Base-by-base conservation (phyloP, 2,797 vertebrate genomes). In the Loriculus beryllinus region DNA sequence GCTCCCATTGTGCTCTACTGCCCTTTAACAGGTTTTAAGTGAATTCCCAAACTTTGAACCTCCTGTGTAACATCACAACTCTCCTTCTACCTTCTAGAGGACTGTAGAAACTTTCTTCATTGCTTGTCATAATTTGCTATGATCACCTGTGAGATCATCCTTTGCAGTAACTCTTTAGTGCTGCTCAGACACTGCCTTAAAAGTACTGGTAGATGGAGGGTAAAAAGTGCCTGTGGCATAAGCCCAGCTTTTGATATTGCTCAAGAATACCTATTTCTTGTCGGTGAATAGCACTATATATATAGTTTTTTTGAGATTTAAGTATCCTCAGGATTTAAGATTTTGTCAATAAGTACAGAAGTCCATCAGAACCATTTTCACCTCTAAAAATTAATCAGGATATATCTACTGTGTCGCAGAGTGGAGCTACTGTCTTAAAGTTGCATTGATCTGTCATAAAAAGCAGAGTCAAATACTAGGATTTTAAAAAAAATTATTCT, bases 61-160 rank as follows among this genome's bases (percentile, higher is more conserved):
- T 82, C 20, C 26, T 7, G 6, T 42, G 11, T n/a, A 74, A 49
- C 14, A 31, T 19, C 14, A 17, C 29, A 59, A 22, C 26, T 48
- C 23, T 49, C 25, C 70, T 37, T 22, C 70, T 37, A 39, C 19
- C 49, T 62, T 63, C 7, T 20, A 45, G 31, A 79, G 23, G 47
- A 25, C 15, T 56, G 9, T 29, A 40, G n/a, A 47, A 79, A 37
- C 7, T 74, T 69, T 18, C 7, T 69, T 70, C 7, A 1, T 5
- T 23, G 19, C 22, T 40, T n/a, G 2, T 23, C 10, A 6, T 74
- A 37, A 45, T 7, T 56, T n/a, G 11, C 0, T 1, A 16, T 8
- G 51, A 17, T 63, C 20, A 25, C 22, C 17, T 75, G 40, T 26
- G 52, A 70, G 19, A 6, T 7, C 0, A 0, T 28, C 21, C 21